Base-by-base conservation (phyloP, 2,797 vertebrate species). In the Propithecus deckenii region DNA sequence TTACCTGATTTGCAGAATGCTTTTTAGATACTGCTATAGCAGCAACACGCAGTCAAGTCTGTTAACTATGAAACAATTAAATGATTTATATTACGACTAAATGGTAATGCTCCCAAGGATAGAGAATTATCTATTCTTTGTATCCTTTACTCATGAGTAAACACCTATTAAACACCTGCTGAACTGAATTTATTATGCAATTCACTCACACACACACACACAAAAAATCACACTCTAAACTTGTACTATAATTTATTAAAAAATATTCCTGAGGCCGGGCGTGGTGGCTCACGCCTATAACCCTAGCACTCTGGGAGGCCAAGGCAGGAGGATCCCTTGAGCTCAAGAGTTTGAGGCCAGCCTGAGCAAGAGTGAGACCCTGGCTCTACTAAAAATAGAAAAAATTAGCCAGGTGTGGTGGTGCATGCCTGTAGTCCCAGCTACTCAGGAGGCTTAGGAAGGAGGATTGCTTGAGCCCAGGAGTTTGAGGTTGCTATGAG, bases 101-200 rank as follows among this genome's bases (percentile, higher is more conserved):
- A 85, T 28, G 17, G 14, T 79, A 90, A 78, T 81, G 55, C 32
- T 94, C 13, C 12, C 6, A 59, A 88, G 61, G 91, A 86, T 35
- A 76, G 50, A 18, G 30, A 80, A 50, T 55, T 48, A n/a, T 65
- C 59, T 86, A 61, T 23, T 43, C 74, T 86, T 94, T 84, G 43
- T 35, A n/a, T 90, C 23, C 38, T 93, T 91, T 89, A 74, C 30
- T 61, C 48, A 85, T 38, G 30, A 69, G 15, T 86, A 57, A 95
- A 93, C 6, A 76, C 5, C 38, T 79, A 57, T 50, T 59, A 87
- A 63, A 83, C 32, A n/a, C 22, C 23, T 80, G 18, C 1, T 30
- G 20, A 96, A 57, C 28, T 85, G 1, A 85, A 84, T 65, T 92
- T 85, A 69, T 81, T 81, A 81, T 75, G 57, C n/a, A 94, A 72